Evolutionary conservation across 2,888 invertebrate species (phyloP).

Genomic region (Zaprionus lineosus): DNA sequence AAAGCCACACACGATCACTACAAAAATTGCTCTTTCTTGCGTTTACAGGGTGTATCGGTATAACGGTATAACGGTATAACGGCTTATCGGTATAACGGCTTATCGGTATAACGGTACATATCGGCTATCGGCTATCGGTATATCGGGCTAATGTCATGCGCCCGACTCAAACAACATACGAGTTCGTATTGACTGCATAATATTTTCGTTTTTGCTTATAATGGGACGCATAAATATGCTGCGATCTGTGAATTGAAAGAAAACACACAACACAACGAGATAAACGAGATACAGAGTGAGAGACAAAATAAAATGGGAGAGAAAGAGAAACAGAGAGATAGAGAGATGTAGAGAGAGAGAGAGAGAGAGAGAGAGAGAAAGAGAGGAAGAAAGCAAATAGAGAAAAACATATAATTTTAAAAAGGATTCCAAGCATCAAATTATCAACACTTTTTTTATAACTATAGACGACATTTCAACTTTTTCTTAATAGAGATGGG

Average conservation of each 20-base stretch:
- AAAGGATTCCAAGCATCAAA: slow-evolving; percentile 37
- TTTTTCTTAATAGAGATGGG: slow-evolving; percentile 10
- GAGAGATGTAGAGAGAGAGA: slow-evolving; percentile 22
- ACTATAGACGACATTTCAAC: slow-evolving; percentile 2
- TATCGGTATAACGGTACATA: no score
- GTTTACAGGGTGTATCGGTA: no score
- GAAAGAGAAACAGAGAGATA: slow-evolving; percentile 42
- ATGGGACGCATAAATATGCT: slow-evolving; percentile 80
- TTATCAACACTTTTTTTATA: no score
- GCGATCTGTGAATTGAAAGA: slow-evolving; percentile 76
- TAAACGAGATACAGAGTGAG: slow-evolving; percentile 20
- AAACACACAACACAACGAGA: slow-evolving; percentile 36
- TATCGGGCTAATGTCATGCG: slow-evolving; percentile 27
- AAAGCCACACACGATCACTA: slow-evolving; percentile 54
- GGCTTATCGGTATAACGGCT: no score
- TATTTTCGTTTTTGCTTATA: slow-evolving; percentile 79
- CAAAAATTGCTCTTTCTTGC: slow-evolving; percentile 40
- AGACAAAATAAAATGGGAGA: slow-evolving; percentile 31
- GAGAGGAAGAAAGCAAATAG: slow-evolving; percentile 36
- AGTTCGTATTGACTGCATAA: slow-evolving; percentile 80
- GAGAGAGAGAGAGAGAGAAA: slow-evolving; percentile 27
- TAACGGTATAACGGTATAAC: no score
- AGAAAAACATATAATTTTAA: slow-evolving; percentile 60
- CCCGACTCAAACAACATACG: slow-evolving; percentile 70
- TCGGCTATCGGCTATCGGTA: slow-evolving; percentile 7